These are phyloP conservation scores for Bombus superbus DNA, from an alignment of 1,140 invertebrate species.

Conservation along the genomic window DNA sequence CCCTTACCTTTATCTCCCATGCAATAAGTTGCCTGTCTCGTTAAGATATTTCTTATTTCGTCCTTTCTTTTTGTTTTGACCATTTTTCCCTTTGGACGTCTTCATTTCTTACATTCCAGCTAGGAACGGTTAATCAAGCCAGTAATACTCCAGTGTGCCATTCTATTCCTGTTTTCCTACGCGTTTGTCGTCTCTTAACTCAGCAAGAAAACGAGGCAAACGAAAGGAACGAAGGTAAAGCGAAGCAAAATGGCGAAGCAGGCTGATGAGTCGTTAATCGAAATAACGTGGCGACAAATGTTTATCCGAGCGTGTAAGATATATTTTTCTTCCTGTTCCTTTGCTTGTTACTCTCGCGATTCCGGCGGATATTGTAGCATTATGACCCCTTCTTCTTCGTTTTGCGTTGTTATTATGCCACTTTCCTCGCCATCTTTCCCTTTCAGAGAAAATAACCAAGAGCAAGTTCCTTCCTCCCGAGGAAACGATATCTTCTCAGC, in stretches of 20 bases:
- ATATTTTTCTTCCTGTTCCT: too few relatives aligned
- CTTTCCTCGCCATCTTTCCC: too few relatives aligned
- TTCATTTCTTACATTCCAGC: not conserved
- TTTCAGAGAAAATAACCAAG: not conserved
- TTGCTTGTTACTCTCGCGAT: not conserved
- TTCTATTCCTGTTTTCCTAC: not conserved
- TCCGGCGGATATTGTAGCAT: too few relatives aligned
- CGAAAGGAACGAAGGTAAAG: not conserved
- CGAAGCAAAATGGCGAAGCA: too few relatives aligned
- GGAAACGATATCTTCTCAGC: too few relatives aligned
- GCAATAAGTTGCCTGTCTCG: not conserved
- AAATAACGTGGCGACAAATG: conserved; percentile 6
- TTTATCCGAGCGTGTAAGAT: not conserved
- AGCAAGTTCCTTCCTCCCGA: not conserved
- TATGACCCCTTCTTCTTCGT: not conserved
- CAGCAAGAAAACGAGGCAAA: not conserved
- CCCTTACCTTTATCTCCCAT: not conserved
- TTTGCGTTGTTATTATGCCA: not conserved
- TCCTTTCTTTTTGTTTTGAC: not conserved
- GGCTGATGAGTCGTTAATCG: not conserved
- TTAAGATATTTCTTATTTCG: not conserved
- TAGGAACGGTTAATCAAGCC: not conserved
- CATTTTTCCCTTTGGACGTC: not conserved
- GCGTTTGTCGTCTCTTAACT: not conserved
- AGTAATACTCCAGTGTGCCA: not conserved